phyloP scores from a whole-genome alignment of 2,113 vertebrate species.

The Phrynosoma blainvillii region DNA sequence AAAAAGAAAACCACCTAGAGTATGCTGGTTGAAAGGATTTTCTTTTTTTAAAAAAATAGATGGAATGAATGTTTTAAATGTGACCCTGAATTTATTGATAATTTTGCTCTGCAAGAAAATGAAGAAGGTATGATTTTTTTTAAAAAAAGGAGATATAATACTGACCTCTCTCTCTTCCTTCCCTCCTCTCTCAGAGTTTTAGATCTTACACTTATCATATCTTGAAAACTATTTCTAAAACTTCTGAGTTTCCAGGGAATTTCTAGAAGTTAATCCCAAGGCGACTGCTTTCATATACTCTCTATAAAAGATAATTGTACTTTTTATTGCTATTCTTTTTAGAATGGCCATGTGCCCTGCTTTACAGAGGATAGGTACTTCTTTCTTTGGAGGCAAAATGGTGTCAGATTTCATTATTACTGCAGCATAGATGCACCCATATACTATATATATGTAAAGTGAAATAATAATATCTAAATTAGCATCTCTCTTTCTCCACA shows the following conservation, averaged over 20 bases:
- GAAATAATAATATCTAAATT: too few relatives aligned
- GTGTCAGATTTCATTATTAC: too few relatives aligned
- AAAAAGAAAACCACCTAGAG: neutral
- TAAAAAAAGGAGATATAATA: neutral
- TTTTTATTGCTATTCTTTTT: constrained; percentile 15
- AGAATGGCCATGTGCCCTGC: neutral
- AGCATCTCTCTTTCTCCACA: too few relatives aligned
- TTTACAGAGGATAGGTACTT: too few relatives aligned
- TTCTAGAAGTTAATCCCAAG: neutral
- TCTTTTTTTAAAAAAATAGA: constrained; percentile 20
- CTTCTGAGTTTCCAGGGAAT: neutral
- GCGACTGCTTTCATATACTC: neutral
- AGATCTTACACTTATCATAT: neutral
- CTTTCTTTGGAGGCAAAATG: too few relatives aligned
- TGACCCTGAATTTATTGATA: neutral
- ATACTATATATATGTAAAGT: too few relatives aligned
- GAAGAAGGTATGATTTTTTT: neutral
- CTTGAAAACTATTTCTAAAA: neutral
- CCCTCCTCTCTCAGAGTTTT: too few relatives aligned
- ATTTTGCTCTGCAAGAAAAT: neutral
- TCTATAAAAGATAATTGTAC: neutral
- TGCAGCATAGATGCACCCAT: too few relatives aligned
- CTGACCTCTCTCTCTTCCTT: too few relatives aligned
- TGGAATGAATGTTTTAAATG: neutral
- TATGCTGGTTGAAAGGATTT: neutral